Base-by-base conservation (phyloP, 2,888 invertebrate species). In the Sinohyriopsis cumingii region DNA sequence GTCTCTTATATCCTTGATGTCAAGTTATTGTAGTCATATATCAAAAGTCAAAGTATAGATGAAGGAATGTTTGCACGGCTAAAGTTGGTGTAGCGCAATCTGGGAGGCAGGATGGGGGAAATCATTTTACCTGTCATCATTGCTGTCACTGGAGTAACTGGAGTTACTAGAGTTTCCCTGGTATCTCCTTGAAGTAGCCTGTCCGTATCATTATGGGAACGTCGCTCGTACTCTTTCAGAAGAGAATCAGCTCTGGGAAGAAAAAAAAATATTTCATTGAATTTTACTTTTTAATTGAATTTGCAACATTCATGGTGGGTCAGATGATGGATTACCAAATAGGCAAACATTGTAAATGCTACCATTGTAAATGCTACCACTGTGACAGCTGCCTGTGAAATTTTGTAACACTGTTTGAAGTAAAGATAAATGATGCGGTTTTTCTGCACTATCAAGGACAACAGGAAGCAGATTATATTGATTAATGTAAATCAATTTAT, bases 161-260 rank as follows among this genome's bases (percentile, higher is more conserved):
- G 45, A 45, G 45, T 45, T 1, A 3, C 45, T 15, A 45, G 45
- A 56, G 55, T 28, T 25, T 71, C 75, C 55, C 70, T 56, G 45
- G 15, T 45, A 20, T 73, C 77, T 55, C 75, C 71, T 25, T 68
- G 60, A 25, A 73, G 54, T 54, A 77, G 63, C 45, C 74, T 54
- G 24, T 82, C 82, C 20, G 76, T 71, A 33, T 75, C 74, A n/a
- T 73, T 55, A n/a, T 77, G 61, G 72, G 72, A 77, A 57, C 79
- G 79, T 53, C 73, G 79, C 60, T 77, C 79, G 70, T 76, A 81
- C 63, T 83, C 82, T 45, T 77, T 71, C 57, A 81, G 63, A 55
- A 83, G 63, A 15, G 79, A 75, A 66, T 80, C 80, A 45, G 82
- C 82, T 65, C 84, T 84, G 75, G 57, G 74, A 72, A 28, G 61